These are phyloP conservation scores for Elysia crispata DNA, from an alignment of 2,888 invertebrate species.

Conservation along the genomic window DNA sequence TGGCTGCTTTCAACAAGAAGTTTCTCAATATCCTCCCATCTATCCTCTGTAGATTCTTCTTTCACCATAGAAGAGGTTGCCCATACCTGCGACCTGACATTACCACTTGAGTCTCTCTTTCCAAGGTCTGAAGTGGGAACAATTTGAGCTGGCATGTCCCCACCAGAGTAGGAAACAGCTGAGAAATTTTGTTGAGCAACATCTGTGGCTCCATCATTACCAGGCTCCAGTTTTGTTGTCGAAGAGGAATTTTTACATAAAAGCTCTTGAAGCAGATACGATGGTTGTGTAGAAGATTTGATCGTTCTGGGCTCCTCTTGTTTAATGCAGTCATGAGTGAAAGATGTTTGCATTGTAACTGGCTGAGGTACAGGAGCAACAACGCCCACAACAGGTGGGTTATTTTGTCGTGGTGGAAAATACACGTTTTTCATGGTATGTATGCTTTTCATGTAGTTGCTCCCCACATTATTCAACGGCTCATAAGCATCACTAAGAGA, in stretches of 20 bases:
- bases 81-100: too few species aligned
- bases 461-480: background rate
- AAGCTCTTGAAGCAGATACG: conserved; percentile 33
- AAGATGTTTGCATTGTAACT: too few species aligned
- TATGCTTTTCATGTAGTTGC: background rate
- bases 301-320: background rate
- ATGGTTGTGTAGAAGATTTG: conserved; percentile 28
- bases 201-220: background rate
- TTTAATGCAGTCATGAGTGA: background rate
- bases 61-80: conserved; percentile 16
- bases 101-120: conserved; percentile 21
- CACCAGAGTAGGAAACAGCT: background rate
- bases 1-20: conserved; percentile 59
- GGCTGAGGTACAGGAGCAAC: conserved; percentile 31
- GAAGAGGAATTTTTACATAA: conserved; percentile 13
- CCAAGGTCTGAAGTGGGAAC: conserved; percentile 26
- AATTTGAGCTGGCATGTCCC: conserved; percentile 32
- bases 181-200: background rate
- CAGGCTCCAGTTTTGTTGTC: background rate
- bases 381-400: conserved; percentile 43
- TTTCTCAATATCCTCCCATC: conserved; percentile 71
- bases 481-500: background rate
- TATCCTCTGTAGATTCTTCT: conserved; percentile 60
- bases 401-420: conserved; percentile 23
- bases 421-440: background rate